A percentile compares a stretch with the other conserved stretches of the same genome.
Evolutionary conservation across 2,888 invertebrate genomes (phyloP).

Genomic region (Pasiphila rectangulata): DNA sequence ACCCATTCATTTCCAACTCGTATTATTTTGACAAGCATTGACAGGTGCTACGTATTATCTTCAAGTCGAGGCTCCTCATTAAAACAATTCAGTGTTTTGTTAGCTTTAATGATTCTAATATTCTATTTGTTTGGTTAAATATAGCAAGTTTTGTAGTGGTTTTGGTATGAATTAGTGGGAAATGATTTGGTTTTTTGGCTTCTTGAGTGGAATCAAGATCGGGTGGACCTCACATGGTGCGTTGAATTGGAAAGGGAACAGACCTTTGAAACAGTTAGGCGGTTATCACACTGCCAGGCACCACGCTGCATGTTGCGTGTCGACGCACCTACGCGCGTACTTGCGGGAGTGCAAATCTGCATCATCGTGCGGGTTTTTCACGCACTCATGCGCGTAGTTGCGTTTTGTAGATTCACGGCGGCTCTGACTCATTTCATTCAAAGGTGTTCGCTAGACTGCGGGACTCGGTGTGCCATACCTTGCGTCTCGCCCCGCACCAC

Average conservation of each 20-base stretch:
- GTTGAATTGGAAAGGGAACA: neutral
- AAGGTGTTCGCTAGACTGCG: too few species aligned
- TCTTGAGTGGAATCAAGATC: slow-evolving; percentile 8
- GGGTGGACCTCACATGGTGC: slow-evolving; percentile 18
- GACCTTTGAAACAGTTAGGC: too few species aligned
- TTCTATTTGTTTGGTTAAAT: slow-evolving; percentile 28
- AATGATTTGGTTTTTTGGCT: slow-evolving; percentile 16
- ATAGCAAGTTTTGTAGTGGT: slow-evolving; percentile 25
- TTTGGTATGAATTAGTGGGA: slow-evolving; percentile 18
- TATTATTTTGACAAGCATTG: slow-evolving; percentile 65
- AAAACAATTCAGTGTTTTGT: slow-evolving; percentile 33
- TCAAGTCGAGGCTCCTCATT: slow-evolving; percentile 31
- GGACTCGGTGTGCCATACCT: too few species aligned
- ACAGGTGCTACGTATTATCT: slow-evolving; percentile 56
- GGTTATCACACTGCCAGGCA: too few species aligned
- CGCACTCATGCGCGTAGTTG: too few species aligned
- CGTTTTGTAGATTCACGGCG: too few species aligned
- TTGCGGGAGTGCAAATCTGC: too few species aligned
- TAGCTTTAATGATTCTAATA: slow-evolving; percentile 35
- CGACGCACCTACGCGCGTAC: too few species aligned
- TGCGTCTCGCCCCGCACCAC: too few species aligned
- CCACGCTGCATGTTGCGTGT: too few species aligned
- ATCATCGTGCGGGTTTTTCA: too few species aligned
- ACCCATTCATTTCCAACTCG: slow-evolving; percentile 48
- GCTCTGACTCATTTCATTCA: too few species aligned